These are phyloP conservation scores for Rana temporaria DNA, from an alignment of 2,113 vertebrate genomes.

Conservation along the genomic window DNA sequence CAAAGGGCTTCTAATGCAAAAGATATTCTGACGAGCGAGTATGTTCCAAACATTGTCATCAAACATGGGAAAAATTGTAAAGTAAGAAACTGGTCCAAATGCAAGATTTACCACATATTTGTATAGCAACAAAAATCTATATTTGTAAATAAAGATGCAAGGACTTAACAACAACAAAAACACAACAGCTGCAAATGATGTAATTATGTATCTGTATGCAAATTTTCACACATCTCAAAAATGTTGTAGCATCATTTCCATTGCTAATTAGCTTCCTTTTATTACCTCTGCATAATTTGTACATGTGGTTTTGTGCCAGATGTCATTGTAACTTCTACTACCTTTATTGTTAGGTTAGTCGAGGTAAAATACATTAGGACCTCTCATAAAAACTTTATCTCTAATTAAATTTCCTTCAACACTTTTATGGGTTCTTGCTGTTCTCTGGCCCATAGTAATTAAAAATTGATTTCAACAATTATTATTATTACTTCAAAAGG, in stretches of 20 bases:
- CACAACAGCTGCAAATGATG: slow-evolving; percentile 81
- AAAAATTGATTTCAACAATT: slow-evolving; percentile 31
- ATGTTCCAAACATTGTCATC: slow-evolving; percentile 55
- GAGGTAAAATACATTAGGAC: slow-evolving; percentile 73
- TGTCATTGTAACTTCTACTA: slow-evolving; percentile 75
- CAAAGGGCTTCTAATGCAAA: slow-evolving; percentile 52
- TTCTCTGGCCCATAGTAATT: slow-evolving; percentile 59
- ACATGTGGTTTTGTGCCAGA: slow-evolving; percentile 76
- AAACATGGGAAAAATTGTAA: slow-evolving; percentile 58
- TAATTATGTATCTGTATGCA: slow-evolving; percentile 83
- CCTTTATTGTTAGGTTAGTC: slow-evolving; percentile 79
- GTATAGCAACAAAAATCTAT: slow-evolving; percentile 58
- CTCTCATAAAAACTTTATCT: slow-evolving; percentile 71
- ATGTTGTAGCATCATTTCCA: slow-evolving; percentile 77
- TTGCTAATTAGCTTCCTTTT: slow-evolving; percentile 80
- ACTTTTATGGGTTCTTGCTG: slow-evolving; percentile 65
- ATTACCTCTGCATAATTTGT: slow-evolving; percentile 78
- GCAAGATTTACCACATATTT: slow-evolving; percentile 62
- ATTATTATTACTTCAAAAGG: slow-evolving; percentile 21
- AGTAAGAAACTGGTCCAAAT: slow-evolving; percentile 52
- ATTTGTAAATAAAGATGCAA: slow-evolving; percentile 73
- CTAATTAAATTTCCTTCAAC: slow-evolving; percentile 74
- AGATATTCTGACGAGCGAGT: slow-evolving; percentile 21
- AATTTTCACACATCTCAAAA: slow-evolving; percentile 78
- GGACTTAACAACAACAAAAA: slow-evolving; percentile 69